Evolutionary conservation across 2,888 invertebrate genomes (phyloP), one percentile per base, ranked within the genome.

Genomic region (Ferrisia virgata): DNA sequence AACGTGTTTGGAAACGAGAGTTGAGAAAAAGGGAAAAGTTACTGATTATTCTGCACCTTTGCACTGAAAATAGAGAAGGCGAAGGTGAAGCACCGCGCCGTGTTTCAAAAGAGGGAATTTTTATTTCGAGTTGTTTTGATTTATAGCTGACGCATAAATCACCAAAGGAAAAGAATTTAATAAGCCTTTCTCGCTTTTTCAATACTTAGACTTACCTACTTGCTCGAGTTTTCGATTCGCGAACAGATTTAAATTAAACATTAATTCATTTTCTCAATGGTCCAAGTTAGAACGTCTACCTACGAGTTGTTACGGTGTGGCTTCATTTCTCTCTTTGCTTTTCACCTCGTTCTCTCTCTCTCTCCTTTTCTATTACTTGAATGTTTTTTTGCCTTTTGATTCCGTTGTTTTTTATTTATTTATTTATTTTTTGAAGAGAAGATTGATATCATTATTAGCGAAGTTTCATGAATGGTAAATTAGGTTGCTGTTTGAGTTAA

Each of bases 41-140:
- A 33, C 72, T 72, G 72, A 72, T 72, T 72, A 72, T 72, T 72
- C 72, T n/a, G 33, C 33, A 72, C 31, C 72, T 31, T 33, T 72
- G 31, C n/a, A n/a, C n/a, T 72, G 72, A 25, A 28, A 47, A 43
- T n/a, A n/a, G n/a, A n/a, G n/a, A n/a, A n/a, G n/a, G n/a, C n/a
- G n/a, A n/a, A n/a, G n/a, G n/a, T n/a, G n/a, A 43, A 43, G 13
- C 15, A 15, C 15, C 43, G 43, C 18, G n/a, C 25, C n/a, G 36
- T 33, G 15, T 53, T 39, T 72, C 33, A 72, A 72, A 72, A 33
- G 72, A 33, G 28, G 18, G 47, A 64, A 64, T 64, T 72, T 28
- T 72, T 72, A 33, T 72, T 72, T 72, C 72, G 72, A 72, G 72
- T 72, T 72, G 72, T 72, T 72, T 72, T 72, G 72, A 72, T 72